Evolutionary conservation across 1,140 invertebrate genomes (phyloP).

Genomic region (Steinernema feltiae): DNA sequence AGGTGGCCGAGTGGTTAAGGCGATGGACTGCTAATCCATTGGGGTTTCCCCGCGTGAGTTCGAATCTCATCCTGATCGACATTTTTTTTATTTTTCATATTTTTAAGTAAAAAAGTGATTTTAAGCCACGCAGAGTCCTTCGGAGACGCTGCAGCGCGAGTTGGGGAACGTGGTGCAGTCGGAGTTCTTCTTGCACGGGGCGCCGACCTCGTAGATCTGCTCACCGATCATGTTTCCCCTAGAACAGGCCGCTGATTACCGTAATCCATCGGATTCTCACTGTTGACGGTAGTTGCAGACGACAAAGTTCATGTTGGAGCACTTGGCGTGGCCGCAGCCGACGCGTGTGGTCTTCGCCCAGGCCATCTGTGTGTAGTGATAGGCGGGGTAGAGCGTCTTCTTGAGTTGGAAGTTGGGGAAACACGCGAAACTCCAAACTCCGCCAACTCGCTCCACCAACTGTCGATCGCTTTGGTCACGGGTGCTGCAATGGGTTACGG

Average conservation of each 20-base stretch:
- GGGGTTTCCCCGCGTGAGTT: conserved; percentile 54
- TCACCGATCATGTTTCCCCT: neutral
- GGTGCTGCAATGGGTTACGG: neutral
- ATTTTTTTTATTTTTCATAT: no score
- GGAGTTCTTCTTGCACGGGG: no score
- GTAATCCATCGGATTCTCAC: conserved; percentile 6
- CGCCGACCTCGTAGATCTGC: neutral
- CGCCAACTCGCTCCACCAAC: neutral
- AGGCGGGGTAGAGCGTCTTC: conserved; percentile 31
- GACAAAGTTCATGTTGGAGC: conserved; percentile 19
- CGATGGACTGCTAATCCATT: conserved; percentile 56
- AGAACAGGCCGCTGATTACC: neutral
- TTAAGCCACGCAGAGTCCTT: neutral
- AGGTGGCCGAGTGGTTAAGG: conserved; percentile 55
- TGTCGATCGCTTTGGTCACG: neutral
- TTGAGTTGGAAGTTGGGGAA: neutral
- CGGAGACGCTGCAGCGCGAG: neutral
- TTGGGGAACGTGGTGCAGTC: neutral
- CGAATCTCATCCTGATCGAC: conserved; percentile 53
- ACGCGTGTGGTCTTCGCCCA: conserved; percentile 24
- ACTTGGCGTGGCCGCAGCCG: conserved; percentile 24
- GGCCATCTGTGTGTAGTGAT: conserved; percentile 31
- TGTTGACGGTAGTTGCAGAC: conserved; percentile 32
- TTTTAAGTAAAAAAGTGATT: no score
- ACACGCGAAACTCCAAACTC: neutral